Conservation (phyloP, 2,113 vertebrate genomes). For the Larimichthys polyactis region DNA sequence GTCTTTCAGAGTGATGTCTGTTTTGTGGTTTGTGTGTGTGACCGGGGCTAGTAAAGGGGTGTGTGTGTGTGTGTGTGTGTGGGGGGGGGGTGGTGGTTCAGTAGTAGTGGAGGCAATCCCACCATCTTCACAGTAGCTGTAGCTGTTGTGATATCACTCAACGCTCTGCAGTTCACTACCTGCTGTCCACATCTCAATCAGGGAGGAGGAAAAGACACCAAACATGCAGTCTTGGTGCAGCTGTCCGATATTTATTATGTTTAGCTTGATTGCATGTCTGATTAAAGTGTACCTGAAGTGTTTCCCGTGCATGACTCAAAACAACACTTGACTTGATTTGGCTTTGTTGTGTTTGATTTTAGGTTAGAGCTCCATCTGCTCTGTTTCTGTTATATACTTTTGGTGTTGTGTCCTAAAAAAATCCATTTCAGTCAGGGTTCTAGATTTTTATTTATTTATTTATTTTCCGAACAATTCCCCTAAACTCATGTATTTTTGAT, state of each 20-base stretch:
- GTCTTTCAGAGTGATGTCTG: slow-evolving; percentile 42
- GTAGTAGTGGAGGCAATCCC: slow-evolving; percentile 20
- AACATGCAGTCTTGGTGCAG: neutral
- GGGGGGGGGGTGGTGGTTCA: no score
- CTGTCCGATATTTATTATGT: neutral
- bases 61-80: neutral
- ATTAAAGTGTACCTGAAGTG: neutral
- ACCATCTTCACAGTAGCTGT: slow-evolving; percentile 3
- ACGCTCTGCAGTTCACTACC: slow-evolving; percentile 1
- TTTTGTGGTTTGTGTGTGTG: slow-evolving; percentile 35
- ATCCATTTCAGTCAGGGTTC: no score
- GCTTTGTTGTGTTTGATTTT: slow-evolving; percentile 1
- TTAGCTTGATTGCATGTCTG: slow-evolving; percentile 6
- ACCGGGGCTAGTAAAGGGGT: no score
- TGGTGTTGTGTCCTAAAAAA: no score
- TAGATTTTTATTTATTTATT: no score
- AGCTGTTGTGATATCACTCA: neutral
- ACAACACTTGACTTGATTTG: slow-evolving; percentile 13
- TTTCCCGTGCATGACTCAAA: slow-evolving; percentile 5
- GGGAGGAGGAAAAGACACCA: neutral
- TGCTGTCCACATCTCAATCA: neutral
- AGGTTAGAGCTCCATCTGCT: no score
- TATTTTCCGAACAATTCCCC: neutral
- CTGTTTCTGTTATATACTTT: no score
- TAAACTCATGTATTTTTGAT: neutral